phyloP scores from a whole-genome alignment of 2,113 vertebrate species.

The Ammodytes marinus region DNA sequence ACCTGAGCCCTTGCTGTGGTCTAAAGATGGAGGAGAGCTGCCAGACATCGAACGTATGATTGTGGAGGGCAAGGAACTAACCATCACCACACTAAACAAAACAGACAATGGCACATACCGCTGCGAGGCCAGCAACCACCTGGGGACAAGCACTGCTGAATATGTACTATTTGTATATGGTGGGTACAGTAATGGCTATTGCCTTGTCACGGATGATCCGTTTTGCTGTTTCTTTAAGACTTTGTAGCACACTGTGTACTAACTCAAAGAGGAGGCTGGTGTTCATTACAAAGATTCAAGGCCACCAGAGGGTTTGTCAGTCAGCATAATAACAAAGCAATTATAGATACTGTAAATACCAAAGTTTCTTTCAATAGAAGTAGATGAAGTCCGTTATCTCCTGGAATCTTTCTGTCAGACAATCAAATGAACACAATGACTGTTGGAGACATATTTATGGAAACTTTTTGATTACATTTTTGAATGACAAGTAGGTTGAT shows the following conservation, averaged over 20 bases:
- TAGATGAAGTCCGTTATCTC: background rate
- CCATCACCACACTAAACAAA: constrained; percentile 96
- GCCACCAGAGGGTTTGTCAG: constrained; percentile 1
- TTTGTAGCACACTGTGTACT: constrained; percentile 8
- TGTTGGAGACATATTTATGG: background rate
- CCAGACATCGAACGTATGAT: constrained; percentile 97
- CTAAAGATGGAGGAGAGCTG: constrained; percentile 95
- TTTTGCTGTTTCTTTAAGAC: constrained; percentile 13
- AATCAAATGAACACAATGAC: background rate
- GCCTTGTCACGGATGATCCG: constrained; percentile 8
- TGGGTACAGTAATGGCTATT: constrained; percentile 81
- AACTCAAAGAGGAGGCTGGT: background rate
- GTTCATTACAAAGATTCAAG: constrained; percentile 13
- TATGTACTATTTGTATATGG: constrained; percentile 96
- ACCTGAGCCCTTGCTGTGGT: constrained; percentile 97
- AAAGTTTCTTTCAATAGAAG: background rate
- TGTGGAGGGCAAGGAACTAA: constrained; percentile 94
- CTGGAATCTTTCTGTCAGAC: background rate
- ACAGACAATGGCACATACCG: constrained; percentile 99
- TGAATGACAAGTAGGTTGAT: background rate
- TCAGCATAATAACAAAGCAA: constrained; percentile 6
- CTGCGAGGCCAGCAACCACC: constrained; percentile 96
- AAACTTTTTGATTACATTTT: background rate
- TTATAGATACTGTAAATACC: background rate
- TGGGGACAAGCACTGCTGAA: constrained; percentile 95